Evolutionary conservation across 2,113 vertebrate genomes (phyloP).

Genomic region (Anhinga anhinga): DNA sequence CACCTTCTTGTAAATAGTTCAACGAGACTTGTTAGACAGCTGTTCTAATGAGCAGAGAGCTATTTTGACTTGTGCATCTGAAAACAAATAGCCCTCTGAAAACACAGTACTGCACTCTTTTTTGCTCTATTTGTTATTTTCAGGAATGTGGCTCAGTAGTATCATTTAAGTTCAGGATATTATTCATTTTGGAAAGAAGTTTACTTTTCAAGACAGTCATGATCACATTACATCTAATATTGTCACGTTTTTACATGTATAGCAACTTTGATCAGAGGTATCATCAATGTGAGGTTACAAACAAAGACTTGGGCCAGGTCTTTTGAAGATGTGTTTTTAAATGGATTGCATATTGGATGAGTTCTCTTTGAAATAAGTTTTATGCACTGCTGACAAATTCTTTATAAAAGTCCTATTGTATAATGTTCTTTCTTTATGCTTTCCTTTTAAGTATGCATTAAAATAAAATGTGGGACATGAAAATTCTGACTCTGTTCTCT

Average conservation of each 20-base stretch:
- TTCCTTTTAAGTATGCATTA: background rate
- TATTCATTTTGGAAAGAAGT: background rate
- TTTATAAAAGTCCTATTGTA: background rate
- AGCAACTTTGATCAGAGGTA: background rate
- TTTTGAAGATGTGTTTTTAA: background rate
- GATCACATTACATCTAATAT: background rate
- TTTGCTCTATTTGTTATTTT: background rate
- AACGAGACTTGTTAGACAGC: background rate
- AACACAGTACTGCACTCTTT: background rate
- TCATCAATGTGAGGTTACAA: background rate
- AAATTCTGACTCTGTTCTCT: background rate
- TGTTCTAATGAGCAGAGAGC: background rate
- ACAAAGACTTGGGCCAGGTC: background rate
- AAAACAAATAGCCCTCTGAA: background rate
- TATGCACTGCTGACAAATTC: background rate
- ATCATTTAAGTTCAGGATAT: background rate
- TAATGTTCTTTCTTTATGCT: background rate
- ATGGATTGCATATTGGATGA: background rate
- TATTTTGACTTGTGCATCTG: background rate
- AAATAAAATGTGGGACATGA: background rate
- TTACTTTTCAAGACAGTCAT: background rate
- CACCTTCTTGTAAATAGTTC: slow-evolving; percentile 42
- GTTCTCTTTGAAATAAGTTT: background rate
- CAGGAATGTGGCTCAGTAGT: background rate
- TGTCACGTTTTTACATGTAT: background rate